phyloP scores from a whole-genome alignment of 2,797 vertebrate genomes.

The Odontamblyopus lacepedii region DNA sequence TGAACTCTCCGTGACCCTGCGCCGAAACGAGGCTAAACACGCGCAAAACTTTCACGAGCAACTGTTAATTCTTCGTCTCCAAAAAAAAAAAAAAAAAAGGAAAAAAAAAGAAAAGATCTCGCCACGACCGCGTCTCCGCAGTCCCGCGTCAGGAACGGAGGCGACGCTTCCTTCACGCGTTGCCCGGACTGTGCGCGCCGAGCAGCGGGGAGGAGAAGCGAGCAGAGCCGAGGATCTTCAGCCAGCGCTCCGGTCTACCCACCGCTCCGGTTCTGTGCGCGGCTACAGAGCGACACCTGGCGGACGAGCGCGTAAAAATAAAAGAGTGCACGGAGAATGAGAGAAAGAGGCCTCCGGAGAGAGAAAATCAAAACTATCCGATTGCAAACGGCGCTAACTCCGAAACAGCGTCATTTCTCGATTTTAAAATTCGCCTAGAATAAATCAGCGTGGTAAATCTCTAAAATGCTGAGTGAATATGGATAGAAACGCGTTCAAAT shows the following conservation, averaged over 20 bases:
- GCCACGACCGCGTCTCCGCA: conserved; percentile 69
- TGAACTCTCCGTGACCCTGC: conserved; percentile 89
- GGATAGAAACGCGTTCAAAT: neutral
- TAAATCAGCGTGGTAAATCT: neutral
- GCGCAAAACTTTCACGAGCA: conserved; percentile 83
- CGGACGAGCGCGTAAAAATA: conserved; percentile 57
- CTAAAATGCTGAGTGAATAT: too few species aligned
- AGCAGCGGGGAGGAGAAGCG: too few species aligned
- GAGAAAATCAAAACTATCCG: conserved; percentile 4
- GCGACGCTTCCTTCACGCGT: too few species aligned
- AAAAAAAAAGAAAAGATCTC: conserved; percentile 41
- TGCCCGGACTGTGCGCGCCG: too few species aligned
- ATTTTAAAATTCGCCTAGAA: conserved; percentile 15
- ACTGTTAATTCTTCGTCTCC: conserved; percentile 82
- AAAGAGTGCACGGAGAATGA: conserved; percentile 10
- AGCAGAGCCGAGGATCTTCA: neutral
- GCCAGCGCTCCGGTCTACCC: neutral
- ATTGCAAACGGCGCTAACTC: neutral
- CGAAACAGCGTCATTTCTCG: neutral
- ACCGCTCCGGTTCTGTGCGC: conserved; percentile 28
- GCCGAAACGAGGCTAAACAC: conserved; percentile 80
- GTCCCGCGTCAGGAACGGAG: too few species aligned
- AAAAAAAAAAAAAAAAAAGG: neutral
- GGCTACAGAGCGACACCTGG: conserved; percentile 94
- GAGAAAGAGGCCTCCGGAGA: conserved; percentile 42